These are phyloP conservation scores for Lophius americanus DNA, from an alignment of 2,797 vertebrate genomes.

Conservation along the genomic window DNA sequence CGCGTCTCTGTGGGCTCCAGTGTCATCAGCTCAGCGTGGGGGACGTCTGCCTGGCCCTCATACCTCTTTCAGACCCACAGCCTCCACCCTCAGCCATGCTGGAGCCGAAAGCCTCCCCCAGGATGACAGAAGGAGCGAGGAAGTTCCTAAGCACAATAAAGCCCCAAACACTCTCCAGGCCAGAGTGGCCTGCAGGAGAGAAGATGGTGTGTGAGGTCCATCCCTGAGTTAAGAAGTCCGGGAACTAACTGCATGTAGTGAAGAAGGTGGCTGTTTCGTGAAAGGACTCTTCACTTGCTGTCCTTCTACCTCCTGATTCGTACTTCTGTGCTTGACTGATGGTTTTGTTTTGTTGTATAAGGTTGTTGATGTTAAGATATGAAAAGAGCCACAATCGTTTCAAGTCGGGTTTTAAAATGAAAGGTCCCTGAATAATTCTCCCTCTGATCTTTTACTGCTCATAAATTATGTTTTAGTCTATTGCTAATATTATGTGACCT, in stretches of 20 bases:
- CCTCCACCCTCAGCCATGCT: not conserved
- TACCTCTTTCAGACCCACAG: slow-evolving; percentile 55
- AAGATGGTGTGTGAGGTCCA: slow-evolving; percentile 34
- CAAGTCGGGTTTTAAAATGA: too few species aligned
- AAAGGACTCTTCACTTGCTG: slow-evolving; percentile 39
- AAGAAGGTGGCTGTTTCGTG: slow-evolving; percentile 15
- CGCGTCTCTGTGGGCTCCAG: slow-evolving; percentile 76
- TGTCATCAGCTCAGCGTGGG: slow-evolving; percentile 81
- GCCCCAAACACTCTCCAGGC: not conserved
- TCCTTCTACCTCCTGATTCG: slow-evolving; percentile 69
- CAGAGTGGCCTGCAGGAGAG: slow-evolving; percentile 13
- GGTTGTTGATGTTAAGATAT: not conserved
- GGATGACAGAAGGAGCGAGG: slow-evolving; percentile 15
- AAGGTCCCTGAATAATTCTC: too few species aligned
- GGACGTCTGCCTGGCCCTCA: slow-evolving; percentile 82
- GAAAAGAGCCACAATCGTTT: too few species aligned
- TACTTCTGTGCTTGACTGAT: slow-evolving; percentile 45
- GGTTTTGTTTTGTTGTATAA: slow-evolving; percentile 25
- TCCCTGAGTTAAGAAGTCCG: slow-evolving; percentile 65
- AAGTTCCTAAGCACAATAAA: slow-evolving; percentile 12
- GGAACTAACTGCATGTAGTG: slow-evolving; percentile 40
- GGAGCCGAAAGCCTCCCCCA: slow-evolving; percentile 15
- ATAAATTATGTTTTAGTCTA: too few species aligned
- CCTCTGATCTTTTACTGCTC: too few species aligned
- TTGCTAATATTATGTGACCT: too few species aligned